These are phyloP conservation scores for Catagonus wagneri DNA, from an alignment of 2,113 vertebrate species.

Conservation along the genomic window DNA sequence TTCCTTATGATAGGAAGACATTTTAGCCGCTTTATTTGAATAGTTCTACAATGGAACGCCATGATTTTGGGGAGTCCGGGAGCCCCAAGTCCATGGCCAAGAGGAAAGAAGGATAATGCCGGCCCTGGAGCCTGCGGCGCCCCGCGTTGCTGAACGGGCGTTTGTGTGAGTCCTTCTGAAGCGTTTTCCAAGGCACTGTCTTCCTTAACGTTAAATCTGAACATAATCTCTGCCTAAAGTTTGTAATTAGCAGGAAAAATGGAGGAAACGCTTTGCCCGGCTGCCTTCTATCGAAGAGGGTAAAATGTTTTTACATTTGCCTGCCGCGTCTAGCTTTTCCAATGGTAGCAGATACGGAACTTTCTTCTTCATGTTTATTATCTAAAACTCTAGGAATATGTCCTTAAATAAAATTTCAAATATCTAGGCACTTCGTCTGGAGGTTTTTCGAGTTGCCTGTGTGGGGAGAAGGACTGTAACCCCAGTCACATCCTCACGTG, in stretches of 20 bases:
- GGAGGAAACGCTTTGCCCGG: not conserved
- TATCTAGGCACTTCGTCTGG: not conserved
- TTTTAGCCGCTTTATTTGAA: not conserved
- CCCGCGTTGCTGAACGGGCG: accelerated
- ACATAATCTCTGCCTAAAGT: not conserved
- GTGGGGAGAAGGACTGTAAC: not conserved
- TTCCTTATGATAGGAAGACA: not conserved
- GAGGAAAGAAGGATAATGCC: accelerated
- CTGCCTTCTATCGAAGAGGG: not conserved
- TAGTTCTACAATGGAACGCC: accelerated
- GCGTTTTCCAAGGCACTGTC: not conserved
- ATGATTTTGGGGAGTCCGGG: not conserved
- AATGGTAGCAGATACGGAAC: not conserved
- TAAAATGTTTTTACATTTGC: not conserved
- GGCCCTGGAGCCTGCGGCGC: accelerated
- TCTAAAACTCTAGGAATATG: not conserved
- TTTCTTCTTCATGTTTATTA: not conserved
- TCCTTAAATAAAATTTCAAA: not conserved
- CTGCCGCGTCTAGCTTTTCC: not conserved
- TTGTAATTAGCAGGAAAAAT: not conserved
- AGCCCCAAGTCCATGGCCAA: not conserved
- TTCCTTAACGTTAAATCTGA: accelerated
- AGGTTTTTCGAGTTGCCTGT: not conserved
- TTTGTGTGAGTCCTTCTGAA: not conserved
- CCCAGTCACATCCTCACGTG: accelerated